Evolutionary conservation across 2,113 vertebrate species (phyloP), one percentile per base, ranked within the genome.

Genomic region (Anguilla japonica): DNA sequence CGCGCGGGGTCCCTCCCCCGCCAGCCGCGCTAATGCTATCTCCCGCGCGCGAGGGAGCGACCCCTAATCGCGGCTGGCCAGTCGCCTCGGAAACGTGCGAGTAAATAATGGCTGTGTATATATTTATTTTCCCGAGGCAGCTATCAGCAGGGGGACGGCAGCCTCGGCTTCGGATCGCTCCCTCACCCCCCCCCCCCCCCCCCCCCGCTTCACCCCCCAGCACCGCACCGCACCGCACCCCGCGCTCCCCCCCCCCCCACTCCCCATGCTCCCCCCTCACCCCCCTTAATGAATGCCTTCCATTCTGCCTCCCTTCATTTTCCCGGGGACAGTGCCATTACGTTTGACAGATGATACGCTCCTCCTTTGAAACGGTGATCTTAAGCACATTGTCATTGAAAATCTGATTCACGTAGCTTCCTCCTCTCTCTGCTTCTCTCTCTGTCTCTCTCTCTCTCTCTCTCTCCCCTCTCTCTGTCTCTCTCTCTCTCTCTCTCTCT

Each of bases 261-360:
- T 46, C 39, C 82, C 87, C 34, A 1, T 46, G 43, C 43, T 8
- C 4, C 80, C n/a, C 50, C 50, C 50, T 11, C 50, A 6, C 85
- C 88, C 86, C 84, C 87, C 90, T 86, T 94, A 93, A 95, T 95
- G 91, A 95, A 93, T 92, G 90, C 86, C 91, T 90, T 93, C 91
- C 89, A 87, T 92, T 92, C 93, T 90, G 91, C 5, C 26, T 93
- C 88, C 89, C 90, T 92, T 94, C 89, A 91, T 94, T 92, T 94
- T 91, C 90, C 90, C 90, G 86, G 84, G 91, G 93, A 94, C 91
- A 92, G 90, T 89, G 89, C 92, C 92, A 94, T 95, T 95, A 95
- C 90, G 91, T 91, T 90, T 95, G 95, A 95, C 93, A 92, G 93
- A 95, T 94, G 94, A 95, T 93, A 88, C 89, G 91, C 90, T 93